phyloP scores from a whole-genome alignment of 2,113 vertebrate genomes.

The Puffinus mauretanicus region DNA sequence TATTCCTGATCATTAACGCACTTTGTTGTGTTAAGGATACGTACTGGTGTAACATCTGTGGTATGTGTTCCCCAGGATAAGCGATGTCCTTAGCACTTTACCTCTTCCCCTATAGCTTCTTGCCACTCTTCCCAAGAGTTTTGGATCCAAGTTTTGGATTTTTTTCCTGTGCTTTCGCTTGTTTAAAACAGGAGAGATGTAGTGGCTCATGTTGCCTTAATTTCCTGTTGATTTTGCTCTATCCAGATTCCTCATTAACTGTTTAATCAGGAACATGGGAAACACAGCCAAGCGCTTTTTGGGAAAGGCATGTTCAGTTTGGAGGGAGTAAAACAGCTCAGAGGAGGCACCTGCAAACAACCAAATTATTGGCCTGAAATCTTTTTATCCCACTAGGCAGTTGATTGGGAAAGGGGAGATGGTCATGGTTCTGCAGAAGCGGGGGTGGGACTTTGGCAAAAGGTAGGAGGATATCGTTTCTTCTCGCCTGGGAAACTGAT shows the following conservation, averaged over 20 bases:
- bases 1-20: background rate
- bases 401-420: background rate
- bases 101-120: background rate
- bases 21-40: accelerated
- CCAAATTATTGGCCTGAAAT: background rate
- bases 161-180: background rate
- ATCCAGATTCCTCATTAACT: background rate
- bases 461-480: background rate
- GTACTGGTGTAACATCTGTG: background rate
- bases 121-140: background rate
- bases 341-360: background rate
- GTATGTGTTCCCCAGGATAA: background rate
- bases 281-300: background rate
- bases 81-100: background rate
- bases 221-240: background rate
- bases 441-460: background rate
- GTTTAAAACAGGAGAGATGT: background rate
- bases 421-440: background rate
- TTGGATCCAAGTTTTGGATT: background rate
- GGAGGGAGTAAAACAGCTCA: background rate
- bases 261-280: background rate
- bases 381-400: background rate
- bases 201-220: background rate
- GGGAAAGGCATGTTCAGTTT: background rate
- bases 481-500: background rate